Conservation (phyloP, 2,888 invertebrate species). For the Microchrysa polita region DNA sequence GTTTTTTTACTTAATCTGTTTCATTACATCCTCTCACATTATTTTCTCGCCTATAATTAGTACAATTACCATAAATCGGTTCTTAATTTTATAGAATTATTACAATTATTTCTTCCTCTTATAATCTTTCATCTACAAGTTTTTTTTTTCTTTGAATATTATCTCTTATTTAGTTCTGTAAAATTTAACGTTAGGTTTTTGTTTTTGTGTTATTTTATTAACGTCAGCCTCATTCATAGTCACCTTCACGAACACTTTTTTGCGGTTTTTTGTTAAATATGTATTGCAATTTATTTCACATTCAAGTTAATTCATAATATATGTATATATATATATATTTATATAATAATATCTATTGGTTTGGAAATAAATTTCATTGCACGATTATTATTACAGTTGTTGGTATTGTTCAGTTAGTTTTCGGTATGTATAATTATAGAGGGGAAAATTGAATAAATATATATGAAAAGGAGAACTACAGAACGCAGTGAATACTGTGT, state of each 20-base stretch:
- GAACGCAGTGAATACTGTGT: constrained; percentile 5
- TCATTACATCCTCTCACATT: constrained; percentile 1
- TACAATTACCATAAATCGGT: constrained; percentile 13
- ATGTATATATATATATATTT: no score
- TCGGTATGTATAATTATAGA: constrained; percentile 14
- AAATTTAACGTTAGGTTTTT: constrained; percentile 38
- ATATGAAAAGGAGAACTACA: no score
- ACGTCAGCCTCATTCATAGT: constrained; percentile 43
- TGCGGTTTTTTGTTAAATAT: not conserved
- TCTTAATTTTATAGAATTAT: constrained; percentile 31
- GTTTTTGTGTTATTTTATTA: constrained; percentile 10
- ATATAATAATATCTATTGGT: constrained; percentile 32
- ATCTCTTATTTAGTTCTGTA: constrained; percentile 30
- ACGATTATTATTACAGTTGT: constrained; percentile 43
- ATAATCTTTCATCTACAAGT: constrained; percentile 35
- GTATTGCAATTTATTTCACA: constrained; percentile 41
- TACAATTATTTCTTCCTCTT: constrained; percentile 39
- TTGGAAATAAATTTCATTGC: constrained; percentile 38
- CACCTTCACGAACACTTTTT: constrained; percentile 43
- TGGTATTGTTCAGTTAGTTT: constrained; percentile 27
- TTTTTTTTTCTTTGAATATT: no score
- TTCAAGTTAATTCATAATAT: constrained; percentile 34
- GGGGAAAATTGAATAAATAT: not conserved
- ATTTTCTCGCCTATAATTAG: constrained; percentile 25
- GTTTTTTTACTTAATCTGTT: constrained; percentile 10